phyloP scores from a whole-genome alignment of 2,113 vertebrate genomes.

The Catharus bicknelli region DNA sequence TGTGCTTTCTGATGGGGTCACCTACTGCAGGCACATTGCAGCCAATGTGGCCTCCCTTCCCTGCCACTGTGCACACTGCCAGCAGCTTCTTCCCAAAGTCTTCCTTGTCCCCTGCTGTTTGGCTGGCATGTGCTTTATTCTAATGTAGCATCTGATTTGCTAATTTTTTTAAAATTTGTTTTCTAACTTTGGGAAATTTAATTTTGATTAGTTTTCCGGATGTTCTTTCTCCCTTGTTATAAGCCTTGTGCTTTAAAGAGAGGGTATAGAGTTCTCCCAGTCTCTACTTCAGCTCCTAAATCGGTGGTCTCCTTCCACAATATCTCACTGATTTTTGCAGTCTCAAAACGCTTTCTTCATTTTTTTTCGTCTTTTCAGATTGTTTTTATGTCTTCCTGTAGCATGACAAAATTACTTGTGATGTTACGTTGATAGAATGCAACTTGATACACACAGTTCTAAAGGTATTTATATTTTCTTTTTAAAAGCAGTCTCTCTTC shows the following conservation, averaged over 20 bases:
- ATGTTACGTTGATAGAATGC: neutral
- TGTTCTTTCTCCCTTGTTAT: neutral
- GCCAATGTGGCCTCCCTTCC: accelerated
- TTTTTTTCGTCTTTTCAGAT: neutral
- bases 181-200: neutral
- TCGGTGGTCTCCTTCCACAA: neutral
- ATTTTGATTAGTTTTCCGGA: neutral
- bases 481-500: neutral
- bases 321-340: neutral
- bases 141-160: neutral
- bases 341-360: neutral
- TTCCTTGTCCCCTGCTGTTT: neutral
- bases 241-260: neutral
- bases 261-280: neutral
- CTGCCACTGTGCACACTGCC: neutral
- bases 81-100: neutral
- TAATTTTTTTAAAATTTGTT: neutral
- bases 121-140: neutral
- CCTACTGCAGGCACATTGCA: neutral
- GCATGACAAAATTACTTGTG: neutral
- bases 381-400: neutral
- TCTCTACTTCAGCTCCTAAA: neutral
- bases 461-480: neutral
- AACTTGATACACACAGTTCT: neutral
- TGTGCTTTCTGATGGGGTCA: neutral